A percentile compares a stretch with the other conserved stretches of the same genome.
These are phyloP conservation scores for Agelastica alni DNA, from an alignment of 2,888 invertebrate genomes.

Conservation along the genomic window DNA sequence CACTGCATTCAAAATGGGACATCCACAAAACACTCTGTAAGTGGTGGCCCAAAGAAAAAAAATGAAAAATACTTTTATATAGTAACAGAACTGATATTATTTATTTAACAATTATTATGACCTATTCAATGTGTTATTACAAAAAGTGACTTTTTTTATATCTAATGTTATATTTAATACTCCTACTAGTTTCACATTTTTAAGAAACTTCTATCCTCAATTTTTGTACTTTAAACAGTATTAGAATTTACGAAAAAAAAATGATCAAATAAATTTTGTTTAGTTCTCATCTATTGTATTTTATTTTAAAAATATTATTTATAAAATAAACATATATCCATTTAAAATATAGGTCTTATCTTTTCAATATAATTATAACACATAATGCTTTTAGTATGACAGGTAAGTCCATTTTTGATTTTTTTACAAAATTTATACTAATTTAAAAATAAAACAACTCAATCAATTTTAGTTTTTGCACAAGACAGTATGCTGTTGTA, in stretches of 20 bases:
- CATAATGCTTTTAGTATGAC: too few species aligned
- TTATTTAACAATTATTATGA: slow-evolving; percentile 44
- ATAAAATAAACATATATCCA: slow-evolving; percentile 21
- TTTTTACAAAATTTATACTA: too few species aligned
- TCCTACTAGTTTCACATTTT: slow-evolving; percentile 52
- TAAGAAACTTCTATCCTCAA: slow-evolving; percentile 48
- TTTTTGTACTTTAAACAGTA: slow-evolving; percentile 57
- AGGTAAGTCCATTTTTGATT: too few species aligned
- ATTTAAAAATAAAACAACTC: too few species aligned
- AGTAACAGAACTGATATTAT: slow-evolving; percentile 49
- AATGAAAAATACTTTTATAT: slow-evolving; percentile 44
- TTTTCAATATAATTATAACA: slow-evolving; percentile 5
- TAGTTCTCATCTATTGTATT: slow-evolving; percentile 41
- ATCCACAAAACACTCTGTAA: slow-evolving; percentile 42
- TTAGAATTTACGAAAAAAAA: slow-evolving; percentile 52
- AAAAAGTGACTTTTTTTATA: slow-evolving; percentile 46
- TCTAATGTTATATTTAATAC: slow-evolving; percentile 49
- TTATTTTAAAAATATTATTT: slow-evolving; percentile 25
- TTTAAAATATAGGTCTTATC: slow-evolving; percentile 7
- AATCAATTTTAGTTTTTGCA: too few species aligned
- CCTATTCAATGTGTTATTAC: slow-evolving; percentile 43
- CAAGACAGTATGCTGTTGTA: too few species aligned
- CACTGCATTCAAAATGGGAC: slow-evolving; percentile 42
- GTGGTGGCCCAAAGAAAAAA: slow-evolving; percentile 38
- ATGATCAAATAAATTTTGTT: slow-evolving; percentile 53